Base-by-base conservation (phyloP, 1,140 invertebrate species). In the Oreohelix idahoensis region DNA sequence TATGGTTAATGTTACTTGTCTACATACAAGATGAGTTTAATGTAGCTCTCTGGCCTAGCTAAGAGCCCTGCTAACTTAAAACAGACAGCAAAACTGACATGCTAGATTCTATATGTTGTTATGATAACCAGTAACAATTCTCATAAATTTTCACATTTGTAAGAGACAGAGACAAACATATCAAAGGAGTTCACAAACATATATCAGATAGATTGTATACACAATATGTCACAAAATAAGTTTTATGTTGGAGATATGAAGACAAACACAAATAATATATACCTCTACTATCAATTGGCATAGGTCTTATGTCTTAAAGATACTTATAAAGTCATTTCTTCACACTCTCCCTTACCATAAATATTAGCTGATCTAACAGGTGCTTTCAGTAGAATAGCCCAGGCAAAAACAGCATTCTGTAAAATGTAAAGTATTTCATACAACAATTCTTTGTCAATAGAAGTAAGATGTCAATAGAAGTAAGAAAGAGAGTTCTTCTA, bases 1-100 rank as follows among this genome's bases (percentile, higher is more conserved):
- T 23, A 23, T 71, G 69, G 69, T 71, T 36, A 36, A 35, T 36
- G 29, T 71, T 36, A 17, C 38, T 71, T 71, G 32, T 35, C 69
- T 71, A 71, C 69, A 39, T 35, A 71, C 69, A 71, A 5, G 69
- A 36, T 39, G 38, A 71, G 26, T 71, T 8, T 15, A 23, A 71
- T 71, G 69, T 5, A 32, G 15, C 69, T 71, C 69, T 71, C 29
- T 71, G 69, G 38, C 69, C 63, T 71, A 71, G 69, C 69, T 35
- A 71, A 39, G 69, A 71, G 15, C 29, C 23, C 69, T 15, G 10
- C 69, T 71, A 71, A 71, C 32, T 36, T 36, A n/a, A 10, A 71
- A 35, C 69, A 71, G 38, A 32, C 63, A 66, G 63, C n/a, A 39
- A 71, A 36, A 39, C 32, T 17, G 26, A 69, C 26, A 35, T 69